Conservation (phyloP, 2,113 vertebrate species). For the Leptocoma aspasia region DNA sequence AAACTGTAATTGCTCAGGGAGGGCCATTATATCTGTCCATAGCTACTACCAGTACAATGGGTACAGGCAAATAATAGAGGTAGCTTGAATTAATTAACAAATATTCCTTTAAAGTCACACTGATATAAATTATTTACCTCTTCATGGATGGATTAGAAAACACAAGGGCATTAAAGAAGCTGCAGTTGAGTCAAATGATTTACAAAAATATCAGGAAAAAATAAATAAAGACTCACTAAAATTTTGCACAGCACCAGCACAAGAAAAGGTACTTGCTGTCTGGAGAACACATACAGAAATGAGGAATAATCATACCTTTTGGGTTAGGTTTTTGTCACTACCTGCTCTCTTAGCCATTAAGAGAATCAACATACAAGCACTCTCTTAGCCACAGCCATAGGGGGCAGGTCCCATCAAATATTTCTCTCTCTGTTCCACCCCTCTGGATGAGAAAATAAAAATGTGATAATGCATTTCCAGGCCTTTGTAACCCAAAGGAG, state of each 20-base stretch:
- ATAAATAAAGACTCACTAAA: neutral
- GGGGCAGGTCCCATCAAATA: accelerated
- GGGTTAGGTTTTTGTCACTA: neutral
- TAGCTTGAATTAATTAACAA: neutral
- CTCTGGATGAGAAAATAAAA: neutral
- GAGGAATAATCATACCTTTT: neutral
- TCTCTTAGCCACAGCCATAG: accelerated
- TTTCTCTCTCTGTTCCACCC: accelerated
- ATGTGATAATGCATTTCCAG: accelerated
- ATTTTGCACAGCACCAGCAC: neutral
- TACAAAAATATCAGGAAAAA: neutral
- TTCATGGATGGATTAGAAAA: neutral
- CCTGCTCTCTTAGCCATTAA: neutral
- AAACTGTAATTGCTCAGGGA: neutral
- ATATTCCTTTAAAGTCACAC: neutral
- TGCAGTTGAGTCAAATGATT: neutral
- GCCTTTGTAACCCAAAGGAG: neutral
- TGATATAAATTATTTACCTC: neutral
- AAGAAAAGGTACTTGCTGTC: neutral
- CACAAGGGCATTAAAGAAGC: neutral
- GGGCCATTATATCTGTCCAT: neutral
- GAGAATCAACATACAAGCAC: neutral
- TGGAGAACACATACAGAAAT: neutral
- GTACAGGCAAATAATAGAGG: neutral
- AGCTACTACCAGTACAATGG: neutral